Base-by-base conservation (phyloP, 2,113 vertebrate genomes). In the Uropsilus gracilis region DNA sequence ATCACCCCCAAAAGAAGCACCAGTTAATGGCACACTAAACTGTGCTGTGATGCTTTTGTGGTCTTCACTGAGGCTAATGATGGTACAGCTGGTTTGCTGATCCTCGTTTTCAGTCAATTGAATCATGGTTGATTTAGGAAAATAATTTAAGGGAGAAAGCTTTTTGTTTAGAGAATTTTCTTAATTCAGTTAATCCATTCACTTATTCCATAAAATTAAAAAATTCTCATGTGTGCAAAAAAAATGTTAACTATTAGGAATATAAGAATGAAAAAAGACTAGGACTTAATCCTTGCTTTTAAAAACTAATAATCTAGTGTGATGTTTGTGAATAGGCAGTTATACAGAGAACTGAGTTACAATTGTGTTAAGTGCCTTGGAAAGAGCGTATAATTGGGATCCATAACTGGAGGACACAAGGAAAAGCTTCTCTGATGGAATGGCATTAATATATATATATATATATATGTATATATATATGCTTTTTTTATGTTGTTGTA, bases 171-270 rank as follows among this genome's bases (percentile, higher is more conserved):
- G 75, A 95, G 34, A 86, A 83, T 20, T 83, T 87, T 53, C 2
- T 90, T 69, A 91, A 2, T 89, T 91, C 18, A 66, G 17, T 61
- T 66, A 2, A 37, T 73, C 75, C 11, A 30, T 86, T 93, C 18
- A 32, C 72, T 89, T 63, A 57, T 83, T 80, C 39, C 18, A 46
- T 88, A 69, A 30, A 24, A 90, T 72, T 84, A 42, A 69, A 34
- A 95, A 82, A 20, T 7, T 93, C 16, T 72, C 34, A 85, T 94
- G 44, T 69, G 37, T 85, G 26, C 71, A 71, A 55, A 69, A 50
- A 50, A 93, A 82, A 20, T 88, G 18, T 37, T 92, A 92, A 82
- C 18, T 75, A 42, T 57, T 75, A 92, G 46, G 20, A 42, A 61
- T 77, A n/a, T 17, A 48, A 48, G 11, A 22, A 26, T 92, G n/a